Conservation (phyloP, 2,113 vertebrate species). For the Lethenteron camtschaticum region DNA sequence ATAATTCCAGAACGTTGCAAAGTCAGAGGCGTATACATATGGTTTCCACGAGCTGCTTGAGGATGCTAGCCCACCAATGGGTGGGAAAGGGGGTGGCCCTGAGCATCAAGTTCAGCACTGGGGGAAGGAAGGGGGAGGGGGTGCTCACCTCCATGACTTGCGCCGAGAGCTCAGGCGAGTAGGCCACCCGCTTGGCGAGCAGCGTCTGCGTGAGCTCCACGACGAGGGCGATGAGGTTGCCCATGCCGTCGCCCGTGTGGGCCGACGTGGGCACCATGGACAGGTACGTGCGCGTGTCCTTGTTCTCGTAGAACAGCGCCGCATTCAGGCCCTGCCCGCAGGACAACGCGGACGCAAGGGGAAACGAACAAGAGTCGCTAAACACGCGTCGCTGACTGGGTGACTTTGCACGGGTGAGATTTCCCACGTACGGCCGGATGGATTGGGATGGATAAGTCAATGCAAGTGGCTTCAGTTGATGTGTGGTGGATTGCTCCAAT, state of each 20-base stretch:
- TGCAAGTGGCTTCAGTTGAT: too few species aligned
- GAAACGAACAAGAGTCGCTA: too few species aligned
- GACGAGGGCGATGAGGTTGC: constrained; percentile 68
- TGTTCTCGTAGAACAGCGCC: constrained; percentile 78
- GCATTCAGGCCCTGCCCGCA: constrained; percentile 59
- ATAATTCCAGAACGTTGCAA: too few species aligned
- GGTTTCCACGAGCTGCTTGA: too few species aligned
- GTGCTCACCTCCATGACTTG: constrained; percentile 87
- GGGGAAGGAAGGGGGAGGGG: not conserved
- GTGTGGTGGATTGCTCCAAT: too few species aligned
- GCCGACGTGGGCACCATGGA: constrained; percentile 88
- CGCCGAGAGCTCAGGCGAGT: constrained; percentile 73
- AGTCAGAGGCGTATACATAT: too few species aligned
- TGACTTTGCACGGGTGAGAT: too few species aligned
- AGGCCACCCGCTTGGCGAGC: constrained; percentile 61
- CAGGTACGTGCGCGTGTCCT: constrained; percentile 81
- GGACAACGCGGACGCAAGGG: too few species aligned
- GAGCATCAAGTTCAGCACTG: not conserved
- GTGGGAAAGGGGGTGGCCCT: not conserved
- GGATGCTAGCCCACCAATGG: not conserved
- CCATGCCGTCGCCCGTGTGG: constrained; percentile 93
- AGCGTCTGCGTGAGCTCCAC: constrained; percentile 85
- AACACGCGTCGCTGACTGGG: too few species aligned
- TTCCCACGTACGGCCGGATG: too few species aligned
- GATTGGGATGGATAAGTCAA: too few species aligned